phyloP scores from a whole-genome alignment of 1,140 invertebrate species.

The Monomorium pharaonis region DNA sequence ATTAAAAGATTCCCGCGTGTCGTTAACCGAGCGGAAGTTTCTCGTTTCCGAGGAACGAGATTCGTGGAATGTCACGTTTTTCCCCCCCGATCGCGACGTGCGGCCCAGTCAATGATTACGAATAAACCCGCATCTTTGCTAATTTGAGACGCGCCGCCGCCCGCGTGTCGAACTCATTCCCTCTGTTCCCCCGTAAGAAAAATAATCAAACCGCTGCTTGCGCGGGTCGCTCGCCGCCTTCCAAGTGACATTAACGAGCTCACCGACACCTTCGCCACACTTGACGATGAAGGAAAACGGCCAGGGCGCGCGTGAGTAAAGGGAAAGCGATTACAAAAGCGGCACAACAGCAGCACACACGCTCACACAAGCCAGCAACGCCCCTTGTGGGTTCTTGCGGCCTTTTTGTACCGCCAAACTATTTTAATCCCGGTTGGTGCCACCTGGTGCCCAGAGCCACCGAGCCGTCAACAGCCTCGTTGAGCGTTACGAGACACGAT shows the following conservation, averaged over 20 bases:
- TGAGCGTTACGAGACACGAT: constrained; percentile 53
- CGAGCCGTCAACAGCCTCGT: constrained; percentile 51
- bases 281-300: constrained; percentile 39
- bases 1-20: constrained; percentile 49
- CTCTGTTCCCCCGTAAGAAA: constrained; percentile 24
- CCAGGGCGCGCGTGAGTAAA: not conserved
- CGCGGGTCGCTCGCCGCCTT: not conserved
- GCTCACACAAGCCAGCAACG: not conserved
- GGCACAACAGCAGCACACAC: constrained; percentile 10
- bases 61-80: constrained; percentile 58
- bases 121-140: constrained; percentile 33
- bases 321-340: not conserved
- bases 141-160: constrained; percentile 44
- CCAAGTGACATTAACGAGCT: constrained; percentile 61
- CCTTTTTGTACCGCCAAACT: constrained; percentile 58
- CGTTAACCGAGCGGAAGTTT: constrained; percentile 21
- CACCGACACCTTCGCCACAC: constrained; percentile 4
- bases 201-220: constrained; percentile 44
- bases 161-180: not conserved
- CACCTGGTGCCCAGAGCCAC: constrained; percentile 58
- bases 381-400: not conserved
- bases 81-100: not conserved
- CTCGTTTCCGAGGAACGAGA: constrained; percentile 8
- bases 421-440: constrained; percentile 65
- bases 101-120: constrained; percentile 46